These are phyloP conservation scores for Microplitis manilae DNA, from an alignment of 2,888 invertebrate species.

Conservation along the genomic window DNA sequence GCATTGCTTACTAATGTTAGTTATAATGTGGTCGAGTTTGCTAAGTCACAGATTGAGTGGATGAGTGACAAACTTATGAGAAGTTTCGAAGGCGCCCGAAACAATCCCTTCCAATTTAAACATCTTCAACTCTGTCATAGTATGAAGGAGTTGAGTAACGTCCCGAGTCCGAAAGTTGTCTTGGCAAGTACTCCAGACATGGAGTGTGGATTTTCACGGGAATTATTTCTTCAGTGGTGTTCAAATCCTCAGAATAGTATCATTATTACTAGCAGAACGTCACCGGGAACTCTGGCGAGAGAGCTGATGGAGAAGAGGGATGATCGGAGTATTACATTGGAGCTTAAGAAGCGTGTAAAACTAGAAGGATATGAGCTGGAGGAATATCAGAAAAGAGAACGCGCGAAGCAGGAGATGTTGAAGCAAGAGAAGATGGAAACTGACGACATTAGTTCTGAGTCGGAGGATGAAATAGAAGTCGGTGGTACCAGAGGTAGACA, in stretches of 20 bases:
- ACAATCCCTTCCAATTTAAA: constrained; percentile 96
- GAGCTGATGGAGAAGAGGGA: constrained; percentile 85
- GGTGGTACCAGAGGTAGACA: constrained; percentile 86
- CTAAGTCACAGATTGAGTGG: constrained; percentile 99
- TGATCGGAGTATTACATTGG: constrained; percentile 81
- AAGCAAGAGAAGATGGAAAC: constrained; percentile 75
- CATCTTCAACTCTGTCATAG: constrained; percentile 96
- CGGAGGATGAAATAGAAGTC: constrained; percentile 88
- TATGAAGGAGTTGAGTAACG: constrained; percentile 78
- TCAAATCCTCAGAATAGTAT: constrained; percentile 93
- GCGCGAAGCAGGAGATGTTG: constrained; percentile 73
- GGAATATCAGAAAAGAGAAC: constrained; percentile 80
- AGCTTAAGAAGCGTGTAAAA: constrained; percentile 80
- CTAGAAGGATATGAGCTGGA: constrained; percentile 86
- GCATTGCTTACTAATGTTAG: constrained; percentile 96
- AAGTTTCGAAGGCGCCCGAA: constrained; percentile 90
- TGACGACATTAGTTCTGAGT: constrained; percentile 84
- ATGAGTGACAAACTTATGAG: constrained; percentile 99
- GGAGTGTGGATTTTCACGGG: constrained; percentile 95
- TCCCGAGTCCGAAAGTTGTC: constrained; percentile 95
- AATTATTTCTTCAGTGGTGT: constrained; percentile 96
- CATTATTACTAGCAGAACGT: constrained; percentile 91
- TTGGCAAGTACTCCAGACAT: constrained; percentile 95
- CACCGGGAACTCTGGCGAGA: constrained; percentile 85
- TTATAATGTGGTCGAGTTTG: constrained; percentile 98